Base-by-base conservation (phyloP, 2,113 vertebrate species). In the Pelvicachromis taeniatus region DNA sequence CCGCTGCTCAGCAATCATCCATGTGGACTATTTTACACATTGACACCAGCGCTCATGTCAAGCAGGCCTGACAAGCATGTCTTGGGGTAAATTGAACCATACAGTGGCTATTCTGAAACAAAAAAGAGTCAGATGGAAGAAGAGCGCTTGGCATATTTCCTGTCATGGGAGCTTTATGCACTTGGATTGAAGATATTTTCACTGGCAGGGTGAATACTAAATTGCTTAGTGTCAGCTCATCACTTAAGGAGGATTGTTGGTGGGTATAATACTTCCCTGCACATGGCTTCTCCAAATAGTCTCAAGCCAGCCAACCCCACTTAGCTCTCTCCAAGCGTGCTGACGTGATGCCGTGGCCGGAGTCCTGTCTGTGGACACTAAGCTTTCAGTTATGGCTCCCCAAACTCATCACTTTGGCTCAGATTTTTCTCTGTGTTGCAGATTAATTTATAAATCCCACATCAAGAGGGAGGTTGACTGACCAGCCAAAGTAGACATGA, bases 141-240 rank as follows among this genome's bases (percentile, higher is more conserved):
- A 86, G 89, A 88, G 75, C 53, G 68, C 80, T 89, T 77, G 77
- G 92, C 83, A 78, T 90, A 90, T 91, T 87, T 88, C 87, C 91
- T 93, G 91, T 88, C 88, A 91, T 33, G 68, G 90, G 89, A 91
- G 91, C 91, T 93, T 92, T 90, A 91, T 90, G 91, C 88, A 86
- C 83, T 88, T 82, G 77, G 87, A 94, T 90, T 92, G 93, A 86
- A 94, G 88, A 93, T 89, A 92, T 93, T 95, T 94, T 82, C 89
- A 87, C 89, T 90, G 93, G 75, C 90, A 87, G 91, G 87, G 88
- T 90, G 92, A 94, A 94, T 90, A 77, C 91, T 81, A 93, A 93
- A 95, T 95, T 93, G 88, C 91, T 95, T 92, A 88, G 92, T 95
- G 93, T 94, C 92, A 94, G 90, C 94, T 94, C 91, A 93, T 95